These are phyloP conservation scores for Ahaetulla prasina DNA, from an alignment of 2,113 vertebrate species.

Conservation along the genomic window DNA sequence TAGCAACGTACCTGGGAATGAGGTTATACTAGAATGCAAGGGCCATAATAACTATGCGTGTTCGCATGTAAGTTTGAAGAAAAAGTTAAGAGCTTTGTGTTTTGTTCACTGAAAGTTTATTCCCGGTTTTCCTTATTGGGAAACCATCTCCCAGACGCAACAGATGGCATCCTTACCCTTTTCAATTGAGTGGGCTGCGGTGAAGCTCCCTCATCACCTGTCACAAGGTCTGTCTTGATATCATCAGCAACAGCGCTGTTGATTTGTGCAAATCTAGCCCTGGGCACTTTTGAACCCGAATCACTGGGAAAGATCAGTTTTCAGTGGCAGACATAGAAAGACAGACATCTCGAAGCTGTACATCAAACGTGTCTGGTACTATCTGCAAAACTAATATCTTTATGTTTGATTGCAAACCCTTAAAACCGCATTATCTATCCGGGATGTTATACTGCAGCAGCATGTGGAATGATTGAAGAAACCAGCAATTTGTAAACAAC, in stretches of 20 bases:
- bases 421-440: slow-evolving; percentile 71
- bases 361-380: slow-evolving; percentile 47
- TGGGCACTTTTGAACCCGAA: background rate
- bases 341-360: slow-evolving; percentile 52
- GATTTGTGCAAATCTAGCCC: background rate
- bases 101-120: background rate
- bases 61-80: background rate
- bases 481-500: slow-evolving; percentile 70
- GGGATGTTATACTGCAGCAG: slow-evolving; percentile 54
- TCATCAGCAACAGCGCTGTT: background rate
- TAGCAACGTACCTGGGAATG: background rate
- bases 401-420: slow-evolving; percentile 68
- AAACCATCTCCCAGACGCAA: background rate
- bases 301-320: slow-evolving; percentile 10
- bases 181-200: background rate
- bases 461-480: slow-evolving; percentile 55
- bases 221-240: background rate
- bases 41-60: background rate
- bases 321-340: slow-evolving; percentile 52
- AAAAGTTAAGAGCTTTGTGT: background rate
- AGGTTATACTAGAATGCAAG: background rate
- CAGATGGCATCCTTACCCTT: background rate
- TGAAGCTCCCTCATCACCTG: background rate
- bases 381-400: slow-evolving; percentile 52
- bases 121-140: background rate